A percentile compares a stretch with the other conserved stretches of the same genome.
Conservation (phyloP, 2,888 invertebrate species). For the Euclidia mi region DNA sequence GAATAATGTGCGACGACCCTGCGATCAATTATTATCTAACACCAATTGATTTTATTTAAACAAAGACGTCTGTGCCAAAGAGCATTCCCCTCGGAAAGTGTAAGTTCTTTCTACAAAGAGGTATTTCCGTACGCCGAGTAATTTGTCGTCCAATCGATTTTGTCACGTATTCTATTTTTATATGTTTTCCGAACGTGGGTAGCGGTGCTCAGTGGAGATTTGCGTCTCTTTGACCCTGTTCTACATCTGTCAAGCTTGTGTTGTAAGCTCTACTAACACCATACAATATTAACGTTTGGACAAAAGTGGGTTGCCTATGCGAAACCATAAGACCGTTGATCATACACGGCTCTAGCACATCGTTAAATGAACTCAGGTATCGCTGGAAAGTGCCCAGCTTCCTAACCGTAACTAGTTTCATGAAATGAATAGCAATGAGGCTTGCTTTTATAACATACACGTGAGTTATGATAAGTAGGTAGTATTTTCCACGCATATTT, state of each 20-base stretch:
- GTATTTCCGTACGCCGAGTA: neutral
- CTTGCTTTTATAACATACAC: too few species aligned
- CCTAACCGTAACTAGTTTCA: too few species aligned
- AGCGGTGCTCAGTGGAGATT: constrained; percentile 1
- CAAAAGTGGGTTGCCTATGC: neutral
- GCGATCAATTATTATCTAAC: constrained; percentile 32
- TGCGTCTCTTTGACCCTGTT: neutral
- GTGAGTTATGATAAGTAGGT: too few species aligned
- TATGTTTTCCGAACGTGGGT: constrained; percentile 12
- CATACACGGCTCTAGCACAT: too few species aligned
- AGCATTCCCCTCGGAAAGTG: too few species aligned
- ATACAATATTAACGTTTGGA: neutral
- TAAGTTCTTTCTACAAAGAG: too few species aligned
- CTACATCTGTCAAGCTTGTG: constrained; percentile 3
- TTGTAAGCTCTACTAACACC: neutral
- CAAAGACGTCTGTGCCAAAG: too few species aligned
- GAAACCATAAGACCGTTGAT: neutral
- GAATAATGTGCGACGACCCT: constrained; percentile 34
- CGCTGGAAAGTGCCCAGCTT: too few species aligned
- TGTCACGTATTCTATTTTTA: constrained; percentile 13
- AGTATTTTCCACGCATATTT: too few species aligned
- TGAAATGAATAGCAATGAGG: too few species aligned
- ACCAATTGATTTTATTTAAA: constrained; percentile 5
- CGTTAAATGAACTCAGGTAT: too few species aligned
- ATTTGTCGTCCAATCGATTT: constrained; percentile 3